A percentile compares a stretch with the other conserved stretches of the same genome.
These are phyloP conservation scores for Periophthalmus modestus DNA, from an alignment of 2,113 vertebrate genomes.

Conservation along the genomic window DNA sequence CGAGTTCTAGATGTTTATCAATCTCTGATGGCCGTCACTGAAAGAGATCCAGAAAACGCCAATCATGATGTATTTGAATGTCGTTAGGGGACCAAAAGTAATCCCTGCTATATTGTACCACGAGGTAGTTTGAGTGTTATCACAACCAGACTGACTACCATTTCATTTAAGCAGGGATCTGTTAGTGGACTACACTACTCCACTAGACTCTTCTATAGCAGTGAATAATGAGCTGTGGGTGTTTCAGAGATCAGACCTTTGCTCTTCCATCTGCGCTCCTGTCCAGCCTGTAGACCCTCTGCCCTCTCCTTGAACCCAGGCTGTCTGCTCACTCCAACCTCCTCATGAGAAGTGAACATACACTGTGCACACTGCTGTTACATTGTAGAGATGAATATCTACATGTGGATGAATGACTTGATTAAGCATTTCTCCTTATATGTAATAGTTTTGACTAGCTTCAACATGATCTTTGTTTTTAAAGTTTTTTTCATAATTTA, in stretches of 20 bases:
- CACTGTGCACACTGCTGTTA: background rate
- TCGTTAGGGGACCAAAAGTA: too few relatives aligned
- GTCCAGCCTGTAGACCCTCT: background rate
- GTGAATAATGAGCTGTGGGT: background rate
- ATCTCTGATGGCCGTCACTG: too few relatives aligned
- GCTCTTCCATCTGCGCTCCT: background rate
- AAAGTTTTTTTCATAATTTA: too few relatives aligned
- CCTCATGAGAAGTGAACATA: background rate
- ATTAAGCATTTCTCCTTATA: too few relatives aligned
- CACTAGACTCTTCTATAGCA: background rate
- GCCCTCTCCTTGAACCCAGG: background rate
- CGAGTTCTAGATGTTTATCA: too few relatives aligned
- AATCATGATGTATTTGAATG: too few relatives aligned
- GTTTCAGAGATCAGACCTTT: background rate
- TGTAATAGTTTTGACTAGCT: too few relatives aligned
- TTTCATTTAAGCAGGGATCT: too few relatives aligned
- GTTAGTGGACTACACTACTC: background rate
- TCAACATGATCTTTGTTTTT: too few relatives aligned
- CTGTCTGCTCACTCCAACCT: background rate
- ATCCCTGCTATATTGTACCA: background rate
- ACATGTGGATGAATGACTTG: too few relatives aligned
- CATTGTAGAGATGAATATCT: background rate
- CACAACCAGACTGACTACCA: background rate
- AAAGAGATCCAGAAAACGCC: too few relatives aligned
- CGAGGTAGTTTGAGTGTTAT: background rate